A percentile compares a stretch with the other conserved stretches of the same genome.
Conservation (phyloP, 2,888 invertebrate genomes). For the Tridacna gigas region DNA sequence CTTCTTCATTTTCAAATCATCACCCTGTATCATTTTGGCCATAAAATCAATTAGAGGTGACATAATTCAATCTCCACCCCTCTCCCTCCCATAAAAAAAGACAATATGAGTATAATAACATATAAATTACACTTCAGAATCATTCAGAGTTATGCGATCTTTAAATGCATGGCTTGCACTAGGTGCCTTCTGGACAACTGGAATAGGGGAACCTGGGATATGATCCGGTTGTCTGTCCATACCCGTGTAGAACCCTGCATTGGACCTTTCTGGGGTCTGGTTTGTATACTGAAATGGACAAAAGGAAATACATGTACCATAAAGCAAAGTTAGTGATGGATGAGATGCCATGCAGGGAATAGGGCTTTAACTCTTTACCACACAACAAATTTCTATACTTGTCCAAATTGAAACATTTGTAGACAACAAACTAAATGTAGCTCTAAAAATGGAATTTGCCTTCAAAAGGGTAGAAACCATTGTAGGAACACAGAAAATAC, state of each 20-base stretch:
- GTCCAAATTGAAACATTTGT: no score
- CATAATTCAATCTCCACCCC: background rate
- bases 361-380: no score
- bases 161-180: conserved; percentile 65
- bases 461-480: background rate
- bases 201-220: conserved; percentile 36
- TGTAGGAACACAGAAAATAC: background rate
- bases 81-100: background rate
- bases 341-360: no score
- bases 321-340: no score
- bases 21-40: background rate
- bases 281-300: conserved; percentile 50
- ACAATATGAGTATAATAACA: background rate
- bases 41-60: background rate
- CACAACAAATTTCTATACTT: no score
- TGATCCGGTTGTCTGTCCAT: conserved; percentile 29
- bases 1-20: no score
- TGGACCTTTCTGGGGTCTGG: conserved; percentile 70
- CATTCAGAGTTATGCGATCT: conserved; percentile 51
- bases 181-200: conserved; percentile 69
- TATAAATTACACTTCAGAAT: conserved; percentile 9
- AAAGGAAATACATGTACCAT: background rate
- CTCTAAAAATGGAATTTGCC: no score
- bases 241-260: conserved; percentile 74
- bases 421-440: no score